Conservation (phyloP, 1,140 invertebrate species). For the Penaeus indicus region DNA sequence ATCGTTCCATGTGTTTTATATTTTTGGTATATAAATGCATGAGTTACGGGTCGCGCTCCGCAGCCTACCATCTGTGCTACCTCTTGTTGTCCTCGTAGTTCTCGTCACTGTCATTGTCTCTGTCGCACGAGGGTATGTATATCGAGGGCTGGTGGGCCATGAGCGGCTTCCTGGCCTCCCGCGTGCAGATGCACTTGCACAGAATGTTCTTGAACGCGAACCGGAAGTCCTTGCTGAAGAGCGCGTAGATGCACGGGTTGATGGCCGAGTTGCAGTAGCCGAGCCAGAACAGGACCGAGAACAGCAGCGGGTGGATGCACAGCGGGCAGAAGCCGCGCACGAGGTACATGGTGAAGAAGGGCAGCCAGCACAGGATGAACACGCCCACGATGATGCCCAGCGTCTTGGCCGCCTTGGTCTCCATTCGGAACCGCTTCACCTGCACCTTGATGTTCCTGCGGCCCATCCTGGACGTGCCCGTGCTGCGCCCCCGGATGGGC, state of each 20-base stretch:
- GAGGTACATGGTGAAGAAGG: slow-evolving; percentile 95
- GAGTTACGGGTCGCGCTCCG: not conserved
- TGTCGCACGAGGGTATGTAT: slow-evolving; percentile 68
- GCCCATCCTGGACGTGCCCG: slow-evolving; percentile 74
- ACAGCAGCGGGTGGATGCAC: slow-evolving; percentile 84
- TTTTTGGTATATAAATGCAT: slow-evolving; percentile 12
- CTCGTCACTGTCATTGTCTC: slow-evolving; percentile 68
- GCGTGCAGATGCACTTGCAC: slow-evolving; percentile 82
- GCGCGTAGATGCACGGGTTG: slow-evolving; percentile 92
- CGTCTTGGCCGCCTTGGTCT: slow-evolving; percentile 94
- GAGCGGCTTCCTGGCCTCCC: slow-evolving; percentile 67
- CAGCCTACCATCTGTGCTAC: slow-evolving; percentile 1
- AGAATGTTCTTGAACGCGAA: slow-evolving; percentile 93
- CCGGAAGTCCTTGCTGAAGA: slow-evolving; percentile 93
- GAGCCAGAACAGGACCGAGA: slow-evolving; percentile 95
- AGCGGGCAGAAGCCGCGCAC: slow-evolving; percentile 84
- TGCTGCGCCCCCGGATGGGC: slow-evolving; percentile 30
- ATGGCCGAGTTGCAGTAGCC: slow-evolving; percentile 97
- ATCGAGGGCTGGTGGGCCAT: slow-evolving; percentile 66
- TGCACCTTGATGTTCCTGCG: slow-evolving; percentile 88
- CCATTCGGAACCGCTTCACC: slow-evolving; percentile 88
- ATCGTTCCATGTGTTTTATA: not conserved
- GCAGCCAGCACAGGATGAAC: slow-evolving; percentile 94
- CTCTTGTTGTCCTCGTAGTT: slow-evolving; percentile 35
- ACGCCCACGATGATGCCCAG: slow-evolving; percentile 93